A percentile compares a stretch with the other conserved stretches of the same genome.
These are phyloP conservation scores for Bolinopsis microptera DNA, from an alignment of 37 sponge, comb jelly and placozoan genomes.

Conservation along the genomic window DNA sequence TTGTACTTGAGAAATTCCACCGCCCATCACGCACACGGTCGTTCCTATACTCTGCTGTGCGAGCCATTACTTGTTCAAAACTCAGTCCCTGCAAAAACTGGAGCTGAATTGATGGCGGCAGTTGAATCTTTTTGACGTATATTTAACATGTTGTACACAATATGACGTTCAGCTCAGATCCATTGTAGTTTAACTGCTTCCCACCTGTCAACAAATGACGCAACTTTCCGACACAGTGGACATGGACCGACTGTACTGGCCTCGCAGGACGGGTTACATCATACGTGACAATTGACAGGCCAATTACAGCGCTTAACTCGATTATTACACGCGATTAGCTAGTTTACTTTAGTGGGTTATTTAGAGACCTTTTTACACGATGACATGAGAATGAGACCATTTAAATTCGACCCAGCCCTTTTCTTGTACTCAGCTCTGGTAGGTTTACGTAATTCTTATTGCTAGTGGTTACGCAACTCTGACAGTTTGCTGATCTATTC, in stretches of 20 bases:
- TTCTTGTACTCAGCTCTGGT: too few species aligned
- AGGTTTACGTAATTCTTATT: too few species aligned
- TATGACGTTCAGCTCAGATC: not conserved
- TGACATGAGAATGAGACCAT: not conserved
- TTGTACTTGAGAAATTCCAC: not conserved
- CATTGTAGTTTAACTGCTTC: not conserved
- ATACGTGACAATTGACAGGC: not conserved
- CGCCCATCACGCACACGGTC: not conserved
- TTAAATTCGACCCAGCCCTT: not conserved
- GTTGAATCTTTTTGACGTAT: not conserved
- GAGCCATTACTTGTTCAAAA: conserved; percentile 3
- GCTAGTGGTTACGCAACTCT: too few species aligned
- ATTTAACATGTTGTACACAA: not conserved
- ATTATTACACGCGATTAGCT: not conserved
- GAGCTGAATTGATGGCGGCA: not conserved
- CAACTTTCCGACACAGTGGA: not conserved
- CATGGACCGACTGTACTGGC: not conserved
- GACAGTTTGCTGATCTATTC: too few species aligned
- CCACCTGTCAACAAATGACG: not conserved
- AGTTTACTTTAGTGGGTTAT: not conserved
- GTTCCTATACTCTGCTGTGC: conserved; percentile 3
- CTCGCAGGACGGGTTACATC: not conserved
- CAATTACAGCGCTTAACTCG: not conserved
- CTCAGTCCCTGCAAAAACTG: not conserved
- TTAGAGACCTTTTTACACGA: not conserved